These are phyloP conservation scores for Acanthosepion pharaonis DNA, from an alignment of 2,888 invertebrate species.

Conservation along the genomic window DNA sequence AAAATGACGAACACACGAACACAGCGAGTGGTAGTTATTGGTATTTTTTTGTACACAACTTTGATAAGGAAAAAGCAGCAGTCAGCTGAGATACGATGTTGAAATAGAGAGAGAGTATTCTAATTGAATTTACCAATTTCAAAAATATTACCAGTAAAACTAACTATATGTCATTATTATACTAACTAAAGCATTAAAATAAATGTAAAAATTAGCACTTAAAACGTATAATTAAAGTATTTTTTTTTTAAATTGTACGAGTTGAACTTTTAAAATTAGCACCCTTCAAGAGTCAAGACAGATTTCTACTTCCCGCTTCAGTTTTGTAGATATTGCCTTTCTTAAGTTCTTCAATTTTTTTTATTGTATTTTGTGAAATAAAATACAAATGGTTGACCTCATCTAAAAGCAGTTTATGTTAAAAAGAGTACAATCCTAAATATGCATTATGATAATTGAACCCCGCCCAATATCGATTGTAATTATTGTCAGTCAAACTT, in stretches of 20 bases:
- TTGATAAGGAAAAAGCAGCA: not conserved
- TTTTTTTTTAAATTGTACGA: too few species aligned
- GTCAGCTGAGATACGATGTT: not conserved
- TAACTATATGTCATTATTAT: not conserved
- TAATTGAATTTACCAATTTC: not conserved
- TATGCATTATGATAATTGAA: constrained; percentile 15
- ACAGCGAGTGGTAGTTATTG: not conserved
- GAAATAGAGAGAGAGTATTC: not conserved
- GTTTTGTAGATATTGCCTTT: not conserved
- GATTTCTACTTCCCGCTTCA: not conserved
- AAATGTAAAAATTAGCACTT: too few species aligned
- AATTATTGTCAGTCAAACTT: not conserved
- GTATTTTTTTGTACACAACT: not conserved
- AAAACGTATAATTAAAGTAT: too few species aligned
- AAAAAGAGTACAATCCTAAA: not conserved
- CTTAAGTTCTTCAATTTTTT: not conserved
- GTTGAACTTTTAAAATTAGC: not conserved
- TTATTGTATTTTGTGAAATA: not conserved
- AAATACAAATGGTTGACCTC: not conserved
- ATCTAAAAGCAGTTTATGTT: not conserved
- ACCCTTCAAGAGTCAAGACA: not conserved
- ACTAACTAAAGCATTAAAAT: not conserved
- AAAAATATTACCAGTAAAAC: not conserved
- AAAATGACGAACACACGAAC: constrained; percentile 7
- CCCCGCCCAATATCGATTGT: not conserved